Evolutionary conservation across 2,888 invertebrate genomes (phyloP).

Genomic region (Agrochola circellaris): DNA sequence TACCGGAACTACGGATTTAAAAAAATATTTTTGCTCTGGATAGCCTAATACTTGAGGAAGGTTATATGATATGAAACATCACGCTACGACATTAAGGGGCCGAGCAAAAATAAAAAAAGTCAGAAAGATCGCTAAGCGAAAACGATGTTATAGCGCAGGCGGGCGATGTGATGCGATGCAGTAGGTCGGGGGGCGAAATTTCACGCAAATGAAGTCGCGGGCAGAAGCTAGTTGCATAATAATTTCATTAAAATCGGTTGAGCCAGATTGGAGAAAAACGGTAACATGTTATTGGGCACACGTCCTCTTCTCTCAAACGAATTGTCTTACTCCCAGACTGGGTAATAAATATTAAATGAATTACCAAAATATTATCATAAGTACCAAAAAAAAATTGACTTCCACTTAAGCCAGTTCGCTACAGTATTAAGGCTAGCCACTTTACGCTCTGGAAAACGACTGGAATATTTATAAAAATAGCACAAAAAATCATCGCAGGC

Average conservation of each 20-base stretch:
- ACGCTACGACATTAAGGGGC: too few species aligned
- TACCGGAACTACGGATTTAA: too few species aligned
- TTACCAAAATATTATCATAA: slow-evolving; percentile 6
- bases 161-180: too few species aligned
- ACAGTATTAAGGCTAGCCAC: slow-evolving; percentile 75
- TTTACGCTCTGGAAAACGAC: slow-evolving; percentile 83
- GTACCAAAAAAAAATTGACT: slow-evolving; percentile 27
- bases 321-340: neutral
- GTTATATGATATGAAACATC: too few species aligned
- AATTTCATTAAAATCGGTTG: neutral
- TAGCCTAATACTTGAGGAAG: too few species aligned
- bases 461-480: slow-evolving; percentile 85
- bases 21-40: too few species aligned
- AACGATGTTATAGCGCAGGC: too few species aligned
- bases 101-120: too few species aligned
- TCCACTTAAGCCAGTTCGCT: slow-evolving; percentile 74
- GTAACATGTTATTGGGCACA: neutral
- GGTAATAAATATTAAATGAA: neutral
- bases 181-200: too few species aligned
- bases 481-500: slow-evolving; percentile 73
- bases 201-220: too few species aligned
- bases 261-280: neutral
- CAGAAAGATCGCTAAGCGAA: too few species aligned
- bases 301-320: neutral
- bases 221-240: neutral